Conservation (phyloP, 2,888 invertebrate species). For the Endomychus coccineus region DNA sequence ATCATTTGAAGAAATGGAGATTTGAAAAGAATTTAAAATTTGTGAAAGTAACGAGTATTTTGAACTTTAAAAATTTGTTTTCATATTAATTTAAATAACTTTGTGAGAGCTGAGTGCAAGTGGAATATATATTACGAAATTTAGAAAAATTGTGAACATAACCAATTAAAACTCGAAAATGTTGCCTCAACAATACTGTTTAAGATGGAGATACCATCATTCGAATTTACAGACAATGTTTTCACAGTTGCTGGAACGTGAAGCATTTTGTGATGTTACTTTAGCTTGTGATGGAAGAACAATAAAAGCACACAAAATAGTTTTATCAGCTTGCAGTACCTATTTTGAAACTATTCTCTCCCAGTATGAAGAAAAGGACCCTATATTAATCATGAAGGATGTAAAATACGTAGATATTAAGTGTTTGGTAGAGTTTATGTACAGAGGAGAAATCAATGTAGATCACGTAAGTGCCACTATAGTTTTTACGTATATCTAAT, state of each 20-base stretch:
- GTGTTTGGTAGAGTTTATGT: slow-evolving; percentile 90
- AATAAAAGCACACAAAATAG: slow-evolving; percentile 75
- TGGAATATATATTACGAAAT: no score
- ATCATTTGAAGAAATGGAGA: slow-evolving; percentile 23
- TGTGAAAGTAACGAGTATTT: slow-evolving; percentile 40
- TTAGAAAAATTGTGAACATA: slow-evolving; percentile 3
- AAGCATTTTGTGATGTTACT: slow-evolving; percentile 86
- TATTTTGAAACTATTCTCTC: slow-evolving; percentile 83
- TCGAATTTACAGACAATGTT: slow-evolving; percentile 86
- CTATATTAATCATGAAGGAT: slow-evolving; percentile 81
- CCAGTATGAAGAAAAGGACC: slow-evolving; percentile 71
- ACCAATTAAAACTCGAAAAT: slow-evolving; percentile 43
- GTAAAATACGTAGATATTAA: slow-evolving; percentile 84
- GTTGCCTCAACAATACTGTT: slow-evolving; percentile 84
- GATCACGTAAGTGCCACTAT: slow-evolving; percentile 68
- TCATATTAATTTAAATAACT: not conserved
- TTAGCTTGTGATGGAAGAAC: slow-evolving; percentile 79
- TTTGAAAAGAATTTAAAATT: slow-evolving; percentile 34
- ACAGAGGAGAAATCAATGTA: slow-evolving; percentile 91
- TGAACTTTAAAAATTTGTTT: slow-evolving; percentile 19
- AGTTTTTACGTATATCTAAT: no score
- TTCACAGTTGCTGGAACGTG: slow-evolving; percentile 76
- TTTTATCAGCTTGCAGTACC: slow-evolving; percentile 86
- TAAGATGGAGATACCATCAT: slow-evolving; percentile 90
- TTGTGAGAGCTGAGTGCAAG: no score